phyloP scores from a whole-genome alignment of 2,888 invertebrate species.

The Miltochrista miniata region DNA sequence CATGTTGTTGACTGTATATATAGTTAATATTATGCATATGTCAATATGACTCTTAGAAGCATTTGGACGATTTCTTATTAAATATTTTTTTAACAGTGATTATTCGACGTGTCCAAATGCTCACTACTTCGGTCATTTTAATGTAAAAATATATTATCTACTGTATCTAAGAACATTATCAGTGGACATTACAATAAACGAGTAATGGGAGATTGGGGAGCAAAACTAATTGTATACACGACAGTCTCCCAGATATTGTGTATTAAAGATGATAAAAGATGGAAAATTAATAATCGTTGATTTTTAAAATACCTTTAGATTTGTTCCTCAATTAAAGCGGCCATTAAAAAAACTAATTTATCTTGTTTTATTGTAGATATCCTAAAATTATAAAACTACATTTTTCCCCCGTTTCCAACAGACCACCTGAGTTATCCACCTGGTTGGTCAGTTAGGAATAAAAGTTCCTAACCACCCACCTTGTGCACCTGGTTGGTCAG shows the following conservation, averaged over 20 bases:
- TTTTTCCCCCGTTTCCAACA: too few species aligned
- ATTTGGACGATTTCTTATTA: constrained; percentile 43
- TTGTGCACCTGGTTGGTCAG: too few species aligned
- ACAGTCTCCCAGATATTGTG: constrained; percentile 43
- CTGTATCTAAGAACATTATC: constrained; percentile 51
- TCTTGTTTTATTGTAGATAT: constrained; percentile 13
- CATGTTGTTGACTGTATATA: constrained; percentile 43
- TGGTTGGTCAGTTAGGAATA: too few species aligned
- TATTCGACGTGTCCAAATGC: constrained; percentile 51
- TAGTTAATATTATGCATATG: constrained; percentile 32
- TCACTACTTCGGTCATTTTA: constrained; percentile 51
- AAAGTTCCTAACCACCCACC: too few species aligned
- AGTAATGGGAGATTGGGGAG: constrained; percentile 65
- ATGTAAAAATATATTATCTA: constrained; percentile 48
- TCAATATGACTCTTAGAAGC: constrained; percentile 43
- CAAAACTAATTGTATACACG: constrained; percentile 66
- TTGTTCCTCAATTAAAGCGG: constrained; percentile 71
- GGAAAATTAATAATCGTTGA: constrained; percentile 45
- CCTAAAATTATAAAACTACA: background rate
- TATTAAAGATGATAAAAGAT: constrained; percentile 49
- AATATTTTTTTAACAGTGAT: constrained; percentile 44
- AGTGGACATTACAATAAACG: constrained; percentile 61
- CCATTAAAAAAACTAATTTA: constrained; percentile 43
- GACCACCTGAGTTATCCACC: too few species aligned
- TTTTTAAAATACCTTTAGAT: constrained; percentile 59